Conservation (phyloP, 1,140 invertebrate species). For the Atta colombica region DNA sequence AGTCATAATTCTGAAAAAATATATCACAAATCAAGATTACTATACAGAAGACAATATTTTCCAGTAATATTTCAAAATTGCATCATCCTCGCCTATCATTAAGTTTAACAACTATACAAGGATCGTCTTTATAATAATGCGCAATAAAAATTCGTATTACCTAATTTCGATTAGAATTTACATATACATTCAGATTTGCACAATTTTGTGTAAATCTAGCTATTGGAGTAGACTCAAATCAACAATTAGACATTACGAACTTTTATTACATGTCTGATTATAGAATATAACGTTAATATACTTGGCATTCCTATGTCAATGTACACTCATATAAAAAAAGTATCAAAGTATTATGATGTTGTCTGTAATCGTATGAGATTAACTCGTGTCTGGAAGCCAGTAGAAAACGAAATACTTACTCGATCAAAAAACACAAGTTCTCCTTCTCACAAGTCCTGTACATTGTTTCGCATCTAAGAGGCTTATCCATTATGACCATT, state of each 20-base stretch:
- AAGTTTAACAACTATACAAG: slow-evolving; percentile 33
- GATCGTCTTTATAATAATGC: not conserved
- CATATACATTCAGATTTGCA: not conserved
- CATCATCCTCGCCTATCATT: not conserved
- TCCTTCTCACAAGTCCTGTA: slow-evolving; percentile 46
- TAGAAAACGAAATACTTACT: slow-evolving; percentile 61
- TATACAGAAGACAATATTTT: not conserved
- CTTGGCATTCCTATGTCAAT: not conserved
- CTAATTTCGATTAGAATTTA: not conserved
- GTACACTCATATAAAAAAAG: slow-evolving; percentile 26
- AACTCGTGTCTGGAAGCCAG: slow-evolving; percentile 32
- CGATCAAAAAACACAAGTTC: slow-evolving; percentile 64
- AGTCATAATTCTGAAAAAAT: slow-evolving; percentile 33
- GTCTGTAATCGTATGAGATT: slow-evolving; percentile 2
- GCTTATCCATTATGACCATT: not conserved
- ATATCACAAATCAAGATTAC: slow-evolving; percentile 44
- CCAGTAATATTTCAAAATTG: slow-evolving; percentile 10
- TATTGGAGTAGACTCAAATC: not conserved
- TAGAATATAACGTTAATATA: not conserved
- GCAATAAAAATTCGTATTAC: not conserved
- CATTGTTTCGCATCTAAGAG: slow-evolving; percentile 16
- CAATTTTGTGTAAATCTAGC: not conserved
- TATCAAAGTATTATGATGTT: slow-evolving; percentile 29
- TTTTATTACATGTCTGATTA: not conserved
- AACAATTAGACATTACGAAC: not conserved